phyloP scores from a whole-genome alignment of 2,888 invertebrate genomes.

The Balanococcus diminutus region DNA sequence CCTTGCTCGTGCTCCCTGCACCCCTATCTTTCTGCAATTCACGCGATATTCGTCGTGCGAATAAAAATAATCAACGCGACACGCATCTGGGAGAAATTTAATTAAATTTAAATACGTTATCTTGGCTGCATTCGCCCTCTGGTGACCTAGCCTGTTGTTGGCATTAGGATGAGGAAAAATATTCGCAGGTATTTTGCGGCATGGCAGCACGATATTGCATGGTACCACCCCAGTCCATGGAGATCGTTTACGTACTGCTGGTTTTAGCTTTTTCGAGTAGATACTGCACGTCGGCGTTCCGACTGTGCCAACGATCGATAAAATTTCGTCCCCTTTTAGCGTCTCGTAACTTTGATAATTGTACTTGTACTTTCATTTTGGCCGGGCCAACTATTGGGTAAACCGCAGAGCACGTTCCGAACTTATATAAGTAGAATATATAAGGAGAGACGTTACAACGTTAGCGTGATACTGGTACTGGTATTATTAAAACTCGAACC shows the following conservation, averaged over 20 bases:
- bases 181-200: too few relatives aligned
- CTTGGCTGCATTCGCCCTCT: too few relatives aligned
- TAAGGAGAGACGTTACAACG: background rate
- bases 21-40: background rate
- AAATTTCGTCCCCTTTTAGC: background rate
- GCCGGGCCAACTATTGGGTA: background rate
- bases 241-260: background rate
- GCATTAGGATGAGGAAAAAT: too few relatives aligned
- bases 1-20: too few relatives aligned
- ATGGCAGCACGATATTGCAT: background rate
- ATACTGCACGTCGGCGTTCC: background rate
- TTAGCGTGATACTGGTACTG: background rate
- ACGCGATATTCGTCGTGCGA: background rate
- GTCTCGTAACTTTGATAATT: background rate
- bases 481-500: background rate
- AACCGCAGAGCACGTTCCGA: background rate
- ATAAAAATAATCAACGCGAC: background rate
- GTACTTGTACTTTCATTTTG: background rate
- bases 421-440: background rate
- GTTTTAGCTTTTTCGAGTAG: background rate
- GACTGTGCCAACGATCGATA: background rate
- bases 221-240: background rate
- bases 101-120: background rate
- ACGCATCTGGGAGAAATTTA: background rate
- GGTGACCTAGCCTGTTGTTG: background rate